Evolutionary conservation across 2,113 vertebrate genomes (phyloP), one percentile per base, ranked within the genome.

Genomic region (Turnix velox): DNA sequence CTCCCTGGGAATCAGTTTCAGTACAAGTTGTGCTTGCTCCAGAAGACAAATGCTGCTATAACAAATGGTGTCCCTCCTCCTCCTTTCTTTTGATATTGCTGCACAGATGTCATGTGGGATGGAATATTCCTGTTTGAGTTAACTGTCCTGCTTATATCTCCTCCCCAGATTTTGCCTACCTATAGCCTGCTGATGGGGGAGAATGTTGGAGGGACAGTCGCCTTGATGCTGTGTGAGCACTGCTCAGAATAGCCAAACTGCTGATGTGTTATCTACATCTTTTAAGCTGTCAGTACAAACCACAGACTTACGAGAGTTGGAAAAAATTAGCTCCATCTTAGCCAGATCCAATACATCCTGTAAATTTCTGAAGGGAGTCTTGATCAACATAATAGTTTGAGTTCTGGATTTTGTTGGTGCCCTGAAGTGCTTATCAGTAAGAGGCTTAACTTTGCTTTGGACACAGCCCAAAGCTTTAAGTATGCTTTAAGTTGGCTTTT

Each of bases 11-110:
- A 71, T 14, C 0, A 15, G 18, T 11, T 87, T 87, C 45, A 6
- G 10, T 31, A 46, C 1, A 0, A 0, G 1, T 23, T 49, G 28
- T 0, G 0, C 7, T 75, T 90, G 6, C 25, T 57, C 33, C 4
- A 2, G 18, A 52, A 68, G 18, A 43, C 30, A 82, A 81, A 57
- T 1, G 0, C 25, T 3, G 6, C 37, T 39, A n/a, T 33, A 57
- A 46, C 1, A 4, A 66, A 55, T 66, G 14, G 2, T 12, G 15
- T 7, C 20, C 7, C 16, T 27, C 6, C 8, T 43, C 3, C 2
- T 9, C 5, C 28, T 45, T 76, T 35, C 22, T 27, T 31, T 48
- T 22, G 43, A 9, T 22, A 14, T 28, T 61, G 40, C 16, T 66
- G 17, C 66, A 12, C 28, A 79, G 52, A 8, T 1, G 0, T 42